Base-by-base conservation (phyloP, 2,888 invertebrate species). In the Clanis bilineata region DNA sequence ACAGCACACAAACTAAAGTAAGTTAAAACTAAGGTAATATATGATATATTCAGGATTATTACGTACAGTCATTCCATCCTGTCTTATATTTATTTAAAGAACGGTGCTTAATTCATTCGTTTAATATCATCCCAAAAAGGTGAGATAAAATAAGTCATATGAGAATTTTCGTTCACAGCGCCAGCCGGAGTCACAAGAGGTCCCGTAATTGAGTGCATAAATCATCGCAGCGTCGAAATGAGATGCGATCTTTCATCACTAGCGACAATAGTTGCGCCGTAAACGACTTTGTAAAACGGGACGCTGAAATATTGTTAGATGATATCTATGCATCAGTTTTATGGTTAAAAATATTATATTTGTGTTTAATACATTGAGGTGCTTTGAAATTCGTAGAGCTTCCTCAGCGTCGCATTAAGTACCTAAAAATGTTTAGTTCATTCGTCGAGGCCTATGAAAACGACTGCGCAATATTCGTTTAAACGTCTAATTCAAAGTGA, bases 131-230 rank as follows among this genome's bases (percentile, higher is more conserved):
- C 18, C 28, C 21, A 12, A 25, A 36, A 45, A 44, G 36, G 32
- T 45, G 38, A 18, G 43, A 56, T 59, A 55, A 59, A 44, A 56
- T 55, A 15, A 28, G 28, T 25, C 41, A 36, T 23, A 54, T 25
- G 21, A 15, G 41, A n/a, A 22, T 38, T n/a, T 23, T 12, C 32
- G 22, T 43, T 12, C 41, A 43, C 23, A 25, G 21, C 54, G 59
- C 21, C 21, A 6, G 44, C 56, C 56, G 36, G 65, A 68, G 68
- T 66, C 78, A 68, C 86, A 72, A 83, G 87, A 72, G 75, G 72
- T 72, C 72, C 64, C 74, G 73, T 87, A 86, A 90, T 90, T 89
- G 88, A 82, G 79, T 69, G 73, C 80, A 87, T 90, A 90, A 90
- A 90, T 90, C 90, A 85, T 67, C 71, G 54, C 60, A 65, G 74